Evolutionary conservation across 1,140 invertebrate species (phyloP).

Genomic region (Brachionus calyciflorus): DNA sequence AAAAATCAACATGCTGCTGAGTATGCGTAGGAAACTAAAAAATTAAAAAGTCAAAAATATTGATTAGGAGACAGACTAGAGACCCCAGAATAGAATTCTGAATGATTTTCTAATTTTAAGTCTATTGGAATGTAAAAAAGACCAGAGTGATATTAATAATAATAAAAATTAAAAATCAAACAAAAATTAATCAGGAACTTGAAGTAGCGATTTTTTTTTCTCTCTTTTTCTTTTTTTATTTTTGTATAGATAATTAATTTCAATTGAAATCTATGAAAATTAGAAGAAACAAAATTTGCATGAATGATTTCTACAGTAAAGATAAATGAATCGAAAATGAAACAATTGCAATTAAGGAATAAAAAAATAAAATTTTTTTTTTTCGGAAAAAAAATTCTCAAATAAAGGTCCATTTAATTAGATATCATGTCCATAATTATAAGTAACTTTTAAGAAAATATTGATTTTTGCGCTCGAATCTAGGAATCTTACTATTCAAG

Average conservation of each 20-base stretch:
- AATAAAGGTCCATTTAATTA: conserved; percentile 39
- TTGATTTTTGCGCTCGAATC: neutral
- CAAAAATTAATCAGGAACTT: conserved; percentile 46
- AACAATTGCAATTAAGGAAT: no score
- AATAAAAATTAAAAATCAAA: conserved; percentile 43
- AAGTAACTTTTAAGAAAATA: neutral
- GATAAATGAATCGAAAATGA: conserved; percentile 44
- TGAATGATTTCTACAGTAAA: conserved; percentile 32
- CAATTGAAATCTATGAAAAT: conserved; percentile 27
- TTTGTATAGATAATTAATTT: conserved; percentile 39
- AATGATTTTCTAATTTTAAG: conserved; percentile 27
- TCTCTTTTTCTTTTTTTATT: neutral
- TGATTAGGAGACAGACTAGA: conserved; percentile 14
- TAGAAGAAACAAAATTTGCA: conserved; percentile 27
- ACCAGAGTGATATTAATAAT: neutral
- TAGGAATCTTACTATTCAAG: neutral
- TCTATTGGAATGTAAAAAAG: conserved; percentile 36
- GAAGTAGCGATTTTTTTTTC: neutral
- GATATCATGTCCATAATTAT: conserved; percentile 37
- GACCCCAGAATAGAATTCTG: neutral
- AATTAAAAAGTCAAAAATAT: neutral
- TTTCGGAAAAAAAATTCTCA: neutral
- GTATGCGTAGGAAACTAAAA: no score
- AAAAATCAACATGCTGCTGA: conserved; percentile 13
- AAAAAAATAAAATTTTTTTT: no score